Evolutionary conservation across 2,113 vertebrate species (phyloP).

Genomic region (Paradoxurus hermaphroditus): DNA sequence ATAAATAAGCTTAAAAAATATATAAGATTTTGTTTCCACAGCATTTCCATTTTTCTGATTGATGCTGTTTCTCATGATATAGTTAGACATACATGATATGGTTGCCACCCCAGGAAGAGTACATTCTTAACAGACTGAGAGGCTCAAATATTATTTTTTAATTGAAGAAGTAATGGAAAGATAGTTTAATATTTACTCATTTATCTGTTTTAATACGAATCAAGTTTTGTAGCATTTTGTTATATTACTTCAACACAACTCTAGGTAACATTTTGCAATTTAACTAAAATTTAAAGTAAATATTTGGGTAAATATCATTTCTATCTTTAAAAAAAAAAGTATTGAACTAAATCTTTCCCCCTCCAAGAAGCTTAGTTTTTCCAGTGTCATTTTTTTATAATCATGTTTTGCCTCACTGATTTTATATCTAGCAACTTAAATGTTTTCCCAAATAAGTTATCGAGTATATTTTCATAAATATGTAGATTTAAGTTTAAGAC

Average conservation of each 20-base stretch:
- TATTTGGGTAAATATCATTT: neutral
- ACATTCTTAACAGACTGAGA: neutral
- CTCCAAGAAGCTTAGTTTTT: neutral
- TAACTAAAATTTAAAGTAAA: neutral
- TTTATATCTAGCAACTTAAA: neutral
- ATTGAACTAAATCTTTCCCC: neutral
- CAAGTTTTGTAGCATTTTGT: neutral
- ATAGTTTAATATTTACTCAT: neutral
- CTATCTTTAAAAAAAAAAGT: neutral
- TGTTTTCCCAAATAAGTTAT: neutral
- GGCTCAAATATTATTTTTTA: neutral
- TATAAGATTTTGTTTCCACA: neutral
- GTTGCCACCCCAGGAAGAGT: neutral
- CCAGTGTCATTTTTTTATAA: neutral
- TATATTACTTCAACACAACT: neutral
- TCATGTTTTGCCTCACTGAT: neutral
- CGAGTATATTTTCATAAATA: neutral
- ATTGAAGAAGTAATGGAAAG: neutral
- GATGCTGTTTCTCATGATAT: neutral
- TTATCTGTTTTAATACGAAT: neutral
- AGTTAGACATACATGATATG: neutral
- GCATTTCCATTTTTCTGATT: neutral
- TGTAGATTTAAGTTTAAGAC: neutral
- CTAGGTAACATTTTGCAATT: neutral
- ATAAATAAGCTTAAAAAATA: neutral